Base-by-base conservation (phyloP, 1,140 invertebrate species). In the Nymphalis io region DNA sequence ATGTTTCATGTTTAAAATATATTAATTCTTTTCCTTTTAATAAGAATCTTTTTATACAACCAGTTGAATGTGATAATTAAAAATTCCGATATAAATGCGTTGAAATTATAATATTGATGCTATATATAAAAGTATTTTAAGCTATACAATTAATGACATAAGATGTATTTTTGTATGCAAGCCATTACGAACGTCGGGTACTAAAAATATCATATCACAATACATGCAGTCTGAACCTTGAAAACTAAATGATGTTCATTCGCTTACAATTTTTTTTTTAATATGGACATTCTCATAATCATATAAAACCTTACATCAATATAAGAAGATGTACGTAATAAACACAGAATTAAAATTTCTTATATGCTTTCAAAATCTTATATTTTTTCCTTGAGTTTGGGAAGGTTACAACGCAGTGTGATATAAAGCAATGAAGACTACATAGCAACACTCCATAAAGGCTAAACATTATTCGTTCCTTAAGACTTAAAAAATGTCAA, bases 151-250 rank as follows among this genome's bases (percentile, higher is more conserved):
- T 15, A 21, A 20, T 5, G n/a, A 20, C 11, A 20, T 51, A 51
- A 51, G 46, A 20, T 51, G 20, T 3, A 51, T 8, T 51, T 20
- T 51, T 51, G 18, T 0, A 46, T 46, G 16, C 44, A 4, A n/a
- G 20, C 11, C 27, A 1, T 33, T 8, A 33, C 10, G 27, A 51
- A 51, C 20, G n/a, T 20, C 8, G 18, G 46, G 12, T 20, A 18
- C 46, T 51, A 51, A 51, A 51, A 51, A 51, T 51, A 46, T n/a
- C 42, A 46, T 46, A 20, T 20, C 46, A 51, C 46, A 51, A 51
- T 51, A 18, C 46, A 20, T 20, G 6, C 46, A 20, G 1, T 1
- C 46, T 20, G 12, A 12, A 51, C 46, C 46, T 51, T 51, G 46
- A 51, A 51, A 51, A 51, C 3, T 51, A 51, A 51, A 51, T 13